Evolutionary conservation across 2,888 invertebrate species (phyloP), one percentile per base, ranked within the genome.

Genomic region (Lamellibrachia columna): DNA sequence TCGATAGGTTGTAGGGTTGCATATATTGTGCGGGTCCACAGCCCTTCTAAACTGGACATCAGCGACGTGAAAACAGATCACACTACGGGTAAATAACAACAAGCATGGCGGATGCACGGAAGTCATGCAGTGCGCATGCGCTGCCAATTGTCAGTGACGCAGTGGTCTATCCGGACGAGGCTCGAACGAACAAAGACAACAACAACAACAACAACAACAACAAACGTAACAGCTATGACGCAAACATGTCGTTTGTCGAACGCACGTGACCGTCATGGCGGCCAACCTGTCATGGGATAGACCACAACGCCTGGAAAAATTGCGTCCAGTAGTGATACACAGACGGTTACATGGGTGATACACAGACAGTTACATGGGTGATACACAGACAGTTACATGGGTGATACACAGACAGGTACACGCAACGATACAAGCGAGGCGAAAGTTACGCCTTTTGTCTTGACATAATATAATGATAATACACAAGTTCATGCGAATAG

Each of bases 101-200:
- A 75, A 15, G 75, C 75, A 75, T 75, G 75, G 75, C 75, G 75
- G 75, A 75, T 75, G 22, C 75, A 11, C 75, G 75, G 75, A 75
- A 75, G 75, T 75, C 75, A 75, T 75, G 75, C 75, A 75, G n/a
- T 75, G 75, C 75, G 22, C 75, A 75, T 75, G 75, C 75, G 75
- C 55, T 75, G 75, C 75, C 75, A 75, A 75, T 75, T 75, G 75
- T 75, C 75, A 75, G 75, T 75, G 75, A 15, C 75, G 75, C n/a
- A 22, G 15, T 75, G 75, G 22, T 75, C 22, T 75, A 75, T 75
- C 75, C 75, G 75, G 22, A n/a, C 75, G 75, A 75, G 75, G 75
- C 75, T 22, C 75, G 4, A 22, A 22, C 22, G 75, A 15, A 75
- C 15, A 75, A 6, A 75, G 4, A 75, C 22, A 75, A 75, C 75